Evolutionary conservation across 2,113 vertebrate genomes (phyloP).

Genomic region (Odocoileus virginianus): DNA sequence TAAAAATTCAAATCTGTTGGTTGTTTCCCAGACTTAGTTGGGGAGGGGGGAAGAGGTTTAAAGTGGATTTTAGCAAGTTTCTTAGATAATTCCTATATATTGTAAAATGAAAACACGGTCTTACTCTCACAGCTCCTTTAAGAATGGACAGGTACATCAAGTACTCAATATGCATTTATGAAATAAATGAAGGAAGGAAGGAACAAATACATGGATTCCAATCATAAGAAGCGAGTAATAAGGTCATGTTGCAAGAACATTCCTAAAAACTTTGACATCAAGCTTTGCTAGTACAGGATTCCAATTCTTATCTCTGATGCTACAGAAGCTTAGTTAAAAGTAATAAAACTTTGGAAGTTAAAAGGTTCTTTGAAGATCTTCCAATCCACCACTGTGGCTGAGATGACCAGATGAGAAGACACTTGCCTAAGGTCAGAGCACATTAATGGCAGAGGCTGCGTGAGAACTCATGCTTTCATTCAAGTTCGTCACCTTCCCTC

Average conservation of each 20-base stretch:
- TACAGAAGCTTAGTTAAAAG: neutral
- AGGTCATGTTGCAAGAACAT: neutral
- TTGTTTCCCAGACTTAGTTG: neutral
- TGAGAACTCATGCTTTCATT: neutral
- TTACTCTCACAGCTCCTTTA: neutral
- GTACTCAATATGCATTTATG: neutral
- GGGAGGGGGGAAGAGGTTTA: neutral
- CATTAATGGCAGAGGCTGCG: neutral
- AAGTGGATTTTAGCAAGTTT: neutral
- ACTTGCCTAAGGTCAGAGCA: neutral
- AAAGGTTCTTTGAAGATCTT: neutral
- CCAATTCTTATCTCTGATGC: neutral
- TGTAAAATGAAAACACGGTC: neutral
- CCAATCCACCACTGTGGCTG: neutral
- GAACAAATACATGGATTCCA: neutral
- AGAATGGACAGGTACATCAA: neutral
- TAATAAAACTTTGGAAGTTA: neutral
- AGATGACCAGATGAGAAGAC: neutral
- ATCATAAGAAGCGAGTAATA: neutral
- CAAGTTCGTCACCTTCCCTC: fast-evolving
- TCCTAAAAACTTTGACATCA: neutral
- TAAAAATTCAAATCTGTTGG: neutral
- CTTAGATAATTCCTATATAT: neutral
- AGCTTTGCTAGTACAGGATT: neutral
- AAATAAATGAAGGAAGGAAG: neutral